Evolutionary conservation across 2,113 vertebrate genomes (phyloP), one percentile per base, ranked within the genome.

Genomic region (Lepisosteus osseus): DNA sequence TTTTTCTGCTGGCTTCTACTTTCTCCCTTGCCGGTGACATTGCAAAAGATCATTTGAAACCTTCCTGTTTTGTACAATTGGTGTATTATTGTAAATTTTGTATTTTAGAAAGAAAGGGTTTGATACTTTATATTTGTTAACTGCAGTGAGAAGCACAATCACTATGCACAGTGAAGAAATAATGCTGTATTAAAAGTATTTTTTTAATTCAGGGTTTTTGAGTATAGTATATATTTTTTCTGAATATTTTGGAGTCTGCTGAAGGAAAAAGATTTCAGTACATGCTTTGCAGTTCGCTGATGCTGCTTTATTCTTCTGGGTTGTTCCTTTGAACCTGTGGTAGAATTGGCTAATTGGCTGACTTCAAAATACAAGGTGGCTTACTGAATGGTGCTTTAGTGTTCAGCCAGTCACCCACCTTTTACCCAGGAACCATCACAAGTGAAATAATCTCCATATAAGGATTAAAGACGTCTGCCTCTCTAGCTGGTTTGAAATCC

Each of bases 381-480:
- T 29, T 29, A 29, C 29, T 29, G 29, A 29, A 29, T 29, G 29
- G 29, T 29, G 2, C 29, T 29, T 29, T 29, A 29, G 29, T 29
- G 29, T 29, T 29, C 29, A 29, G 29, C 29, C 29, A 29, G 29
- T 29, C 29, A 29, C 29, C 29, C 29, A 29, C 29, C 29, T 29
- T 29, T 29, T 29, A 29, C 29, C 29, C 29, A 29, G 29, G 29
- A 29, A 29, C 29, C 29, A 29, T 29, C 29, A 29, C 29, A 29
- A 29, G 47, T 79, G 72, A 64, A 76, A 75, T 77, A 65, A 65
- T 73, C 77, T 83, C 77, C 77, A 79, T 84, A 84, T 85, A 79
- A 83, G 83, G 80, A 74, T 83, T 75, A 74, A 62, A 82, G 82
- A 83, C 85, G 74, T 80, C 81, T 81, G 80, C 86, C 81, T 82